Conservation (phyloP, 1,140 invertebrate species). For the Drosophila orosa region DNA sequence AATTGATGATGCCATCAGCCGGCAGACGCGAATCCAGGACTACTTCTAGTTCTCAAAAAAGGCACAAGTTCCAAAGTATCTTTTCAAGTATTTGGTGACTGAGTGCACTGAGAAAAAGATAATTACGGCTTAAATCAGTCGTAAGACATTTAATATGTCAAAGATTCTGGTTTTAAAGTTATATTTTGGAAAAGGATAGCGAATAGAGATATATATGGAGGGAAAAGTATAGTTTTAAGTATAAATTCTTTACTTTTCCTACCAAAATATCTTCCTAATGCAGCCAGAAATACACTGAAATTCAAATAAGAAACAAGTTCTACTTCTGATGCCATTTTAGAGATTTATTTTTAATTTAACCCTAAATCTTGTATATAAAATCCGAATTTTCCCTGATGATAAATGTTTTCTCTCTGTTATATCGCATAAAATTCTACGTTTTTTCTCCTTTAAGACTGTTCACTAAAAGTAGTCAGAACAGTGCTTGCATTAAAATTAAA, state of each 20-base stretch:
- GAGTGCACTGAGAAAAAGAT: neutral
- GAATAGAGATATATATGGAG: too few relatives aligned
- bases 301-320: neutral
- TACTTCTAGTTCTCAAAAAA: conserved; percentile 12
- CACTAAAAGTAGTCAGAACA: conserved; percentile 21
- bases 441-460: conserved; percentile 15
- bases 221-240: too few relatives aligned
- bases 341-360: too few relatives aligned
- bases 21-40: conserved; percentile 7
- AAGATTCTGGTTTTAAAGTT: neutral
- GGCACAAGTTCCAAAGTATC: conserved; percentile 6
- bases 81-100: conserved; percentile 5
- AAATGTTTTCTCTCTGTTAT: neutral
- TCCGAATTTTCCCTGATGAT: neutral
- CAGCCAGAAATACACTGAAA: too few relatives aligned
- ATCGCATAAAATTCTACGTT: neutral
- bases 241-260: neutral
- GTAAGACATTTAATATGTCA: neutral
- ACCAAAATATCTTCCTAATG: neutral
- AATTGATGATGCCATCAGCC: conserved; percentile 42
- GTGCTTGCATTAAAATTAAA: conserved; percentile 77
- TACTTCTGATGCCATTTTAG: neutral
- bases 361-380: neutral
- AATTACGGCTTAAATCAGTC: neutral
- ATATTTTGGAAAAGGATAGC: too few relatives aligned